Evolutionary conservation across 2,113 vertebrate species (phyloP).

Genomic region (Trogon surrucura): DNA sequence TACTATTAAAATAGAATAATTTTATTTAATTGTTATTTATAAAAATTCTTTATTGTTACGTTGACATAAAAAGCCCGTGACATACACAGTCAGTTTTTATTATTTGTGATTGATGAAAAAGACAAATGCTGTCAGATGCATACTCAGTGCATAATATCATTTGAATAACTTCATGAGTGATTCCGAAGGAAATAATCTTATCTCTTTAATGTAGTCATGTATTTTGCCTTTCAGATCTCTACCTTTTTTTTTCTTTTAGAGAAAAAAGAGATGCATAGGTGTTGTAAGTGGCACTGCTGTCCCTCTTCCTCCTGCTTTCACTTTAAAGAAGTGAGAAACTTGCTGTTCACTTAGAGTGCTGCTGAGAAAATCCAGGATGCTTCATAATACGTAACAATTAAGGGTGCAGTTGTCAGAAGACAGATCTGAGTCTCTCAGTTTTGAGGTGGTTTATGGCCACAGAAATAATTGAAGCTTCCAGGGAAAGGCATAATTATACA

Average conservation of each 20-base stretch:
- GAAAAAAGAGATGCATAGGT: not conserved
- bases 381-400: not conserved
- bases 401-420: not conserved
- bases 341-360: not conserved
- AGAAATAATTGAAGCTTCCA: not conserved
- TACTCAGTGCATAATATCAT: not conserved
- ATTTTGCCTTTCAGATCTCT: not conserved
- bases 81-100: not conserved
- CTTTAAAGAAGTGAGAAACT: not conserved
- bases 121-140: not conserved
- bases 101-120: not conserved
- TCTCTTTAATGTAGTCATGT: not conserved
- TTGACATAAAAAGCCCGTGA: not conserved
- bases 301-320: not conserved
- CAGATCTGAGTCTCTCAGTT: not conserved
- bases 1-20: not conserved
- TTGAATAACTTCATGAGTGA: not conserved
- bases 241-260: not conserved
- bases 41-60: not conserved
- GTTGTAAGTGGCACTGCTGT: not conserved
- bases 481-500: not conserved
- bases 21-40: not conserved
- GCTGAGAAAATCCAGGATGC: not conserved
- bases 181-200: not conserved
- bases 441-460: not conserved